Base-by-base conservation (phyloP, 2,113 vertebrate genomes). In the Gadus macrocephalus region DNA sequence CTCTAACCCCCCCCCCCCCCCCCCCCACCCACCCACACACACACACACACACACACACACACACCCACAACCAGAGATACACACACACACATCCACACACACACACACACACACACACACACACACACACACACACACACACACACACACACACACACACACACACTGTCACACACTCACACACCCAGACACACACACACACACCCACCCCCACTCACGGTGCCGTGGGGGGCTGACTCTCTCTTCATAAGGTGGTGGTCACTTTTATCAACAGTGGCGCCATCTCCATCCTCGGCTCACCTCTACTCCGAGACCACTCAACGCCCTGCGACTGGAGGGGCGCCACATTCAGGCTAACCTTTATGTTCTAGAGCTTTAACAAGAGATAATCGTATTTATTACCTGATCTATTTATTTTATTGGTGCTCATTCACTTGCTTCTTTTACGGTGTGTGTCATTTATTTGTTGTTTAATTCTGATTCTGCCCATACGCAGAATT, bases 221-320 rank as follows among this genome's bases (percentile, higher is more conserved):
- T 69, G 78, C 67, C 71, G 61, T 56, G 35, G 76, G 82, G 81
- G 83, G 73, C 80, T 76, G 70, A 85, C 74, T 83, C 86, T 78
- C 81, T 78, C 78, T 83, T 88, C 87, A 69, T 81, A 69, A 60
- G 79, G 79, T 72, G 70, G 67, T 68, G 19, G 70, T 76, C 77
- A 73, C 68, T 11, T 4, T 63, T 56, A 72, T 59, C 2, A 11
- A 49, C 42, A 79, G 79, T 78, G 65, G 74, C 70, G 53, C 79
- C 75, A 38, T 67, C 75, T 71, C 61, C 66, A 67, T 71, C 49
- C 69, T 64, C 66, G 73, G 64, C 75, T 77, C 78, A 3, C 59
- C 70, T 64, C 78, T 82, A 66, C 67, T 78, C 62, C 72, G 12
- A 72, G 59, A 71, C 55, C 74, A 69, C 73, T 62, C 19, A 67